Evolutionary conservation across 1,140 invertebrate genomes (phyloP), one percentile per base, ranked within the genome.

Genomic region (Drosophila serrata): DNA sequence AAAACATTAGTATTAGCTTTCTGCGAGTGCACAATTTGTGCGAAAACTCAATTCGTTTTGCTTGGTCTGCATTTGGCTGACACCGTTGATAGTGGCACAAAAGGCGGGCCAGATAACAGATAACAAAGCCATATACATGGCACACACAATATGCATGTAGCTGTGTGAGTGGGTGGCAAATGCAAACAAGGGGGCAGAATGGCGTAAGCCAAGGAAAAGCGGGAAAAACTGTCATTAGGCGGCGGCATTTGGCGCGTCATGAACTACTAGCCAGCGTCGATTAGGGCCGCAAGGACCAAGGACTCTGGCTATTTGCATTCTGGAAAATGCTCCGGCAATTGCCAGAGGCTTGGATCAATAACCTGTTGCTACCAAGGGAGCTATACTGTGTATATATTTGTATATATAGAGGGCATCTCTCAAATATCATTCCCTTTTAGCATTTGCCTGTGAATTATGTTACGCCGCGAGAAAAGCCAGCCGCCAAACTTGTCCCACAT

Each of bases 291-390:
- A 15, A 5, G 43, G 43, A 46, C 45, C 48, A 31, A 31, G 48
- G 27, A 49, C 48, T 49, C 8, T 6, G 24, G 37, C 51, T 75
- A 75, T 75, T 78, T 73, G 69, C 51, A 59, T 73, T 73, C 53
- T 59, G 37, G 33, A 31, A 31, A 58, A 48, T 27, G 31, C 22
- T 60, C 4, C 6, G 17, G 19, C 17, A 75, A 72, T 65, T 65
- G 51, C 45, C 65, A n/a, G n/a, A n/a, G 24, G 40, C 39, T 37
- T 87, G 84, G 80, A 87, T 87, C 82, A 88, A 88, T 87, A 88
- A 87, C 84, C 82, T 87, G 82, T 87, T 82, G 82, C 81, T 65
- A 37, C 11, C 60, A 24, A 24, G 27, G 45, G 35, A 49, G 11
- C 5, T 17, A 1, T n/a, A 15, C 9, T 3, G 42, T 19, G 17